These are phyloP conservation scores for Cercopithecus diana DNA, from an alignment of 2,797 vertebrate species.

Conservation along the genomic window DNA sequence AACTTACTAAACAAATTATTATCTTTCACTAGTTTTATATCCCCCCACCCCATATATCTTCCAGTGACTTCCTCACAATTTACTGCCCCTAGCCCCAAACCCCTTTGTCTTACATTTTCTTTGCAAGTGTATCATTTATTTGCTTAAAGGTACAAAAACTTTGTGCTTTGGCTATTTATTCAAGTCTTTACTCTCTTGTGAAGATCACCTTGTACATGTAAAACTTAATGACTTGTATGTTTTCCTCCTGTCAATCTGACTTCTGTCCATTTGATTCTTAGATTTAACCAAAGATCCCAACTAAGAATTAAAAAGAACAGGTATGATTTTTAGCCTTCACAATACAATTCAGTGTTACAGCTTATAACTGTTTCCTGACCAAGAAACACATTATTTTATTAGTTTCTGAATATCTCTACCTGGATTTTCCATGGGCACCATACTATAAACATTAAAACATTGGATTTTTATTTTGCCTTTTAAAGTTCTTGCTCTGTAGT, in stretches of 20 bases:
- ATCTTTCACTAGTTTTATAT: not conserved
- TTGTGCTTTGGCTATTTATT: not conserved
- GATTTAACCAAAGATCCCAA: not conserved
- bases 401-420: not conserved
- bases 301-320: not conserved
- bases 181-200: not conserved
- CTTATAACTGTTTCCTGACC: not conserved
- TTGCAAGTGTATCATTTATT: not conserved
- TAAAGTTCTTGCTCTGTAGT: not conserved
- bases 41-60: no score
- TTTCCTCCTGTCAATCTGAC: not conserved
- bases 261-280: not conserved
- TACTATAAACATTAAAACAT: not conserved
- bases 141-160: not conserved
- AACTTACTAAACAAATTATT: no score
- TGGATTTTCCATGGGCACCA: not conserved
- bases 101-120: not conserved
- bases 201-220: accelerated
- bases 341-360: not conserved
- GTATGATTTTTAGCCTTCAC: not conserved
- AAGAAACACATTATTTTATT: not conserved
- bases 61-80: not conserved
- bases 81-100: not conserved
- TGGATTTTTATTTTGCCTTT: not conserved
- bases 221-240: not conserved